Conservation (phyloP, 1,140 invertebrate genomes). For the Megathymus violae region DNA sequence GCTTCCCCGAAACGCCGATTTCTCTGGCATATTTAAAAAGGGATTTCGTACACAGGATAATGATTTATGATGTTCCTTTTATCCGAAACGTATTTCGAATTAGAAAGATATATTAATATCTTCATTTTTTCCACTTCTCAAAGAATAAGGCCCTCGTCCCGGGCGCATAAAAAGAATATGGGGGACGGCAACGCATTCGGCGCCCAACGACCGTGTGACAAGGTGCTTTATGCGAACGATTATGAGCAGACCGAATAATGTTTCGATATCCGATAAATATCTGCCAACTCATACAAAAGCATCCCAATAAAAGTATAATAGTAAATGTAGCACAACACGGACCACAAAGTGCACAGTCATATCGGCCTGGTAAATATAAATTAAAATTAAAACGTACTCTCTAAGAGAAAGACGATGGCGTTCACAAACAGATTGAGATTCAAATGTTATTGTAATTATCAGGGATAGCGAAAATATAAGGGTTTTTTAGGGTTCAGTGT, state of each 20-base stretch:
- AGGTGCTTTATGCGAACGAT: constrained; percentile 82
- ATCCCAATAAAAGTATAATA: constrained; percentile 69
- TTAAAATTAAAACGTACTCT: constrained; percentile 64
- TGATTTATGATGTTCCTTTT: constrained; percentile 70
- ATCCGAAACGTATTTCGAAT: constrained; percentile 82
- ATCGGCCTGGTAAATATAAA: constrained; percentile 73
- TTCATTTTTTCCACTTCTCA: constrained; percentile 82
- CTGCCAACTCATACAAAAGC: constrained; percentile 71
- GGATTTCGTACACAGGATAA: constrained; percentile 56
- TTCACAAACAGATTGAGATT: constrained; percentile 61
- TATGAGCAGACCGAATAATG: constrained; percentile 81
- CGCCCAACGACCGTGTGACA: constrained; percentile 82
- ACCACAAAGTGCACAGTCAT: constrained; percentile 80
- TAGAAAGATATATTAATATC: constrained; percentile 84
- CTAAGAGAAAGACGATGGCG: constrained; percentile 50
- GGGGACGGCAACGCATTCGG: constrained; percentile 68
- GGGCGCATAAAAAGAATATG: constrained; percentile 77
- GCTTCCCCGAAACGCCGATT: constrained; percentile 61
- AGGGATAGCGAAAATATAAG: neutral
- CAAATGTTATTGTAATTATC: constrained; percentile 26
- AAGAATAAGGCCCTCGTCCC: constrained; percentile 74
- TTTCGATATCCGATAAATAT: constrained; percentile 83
- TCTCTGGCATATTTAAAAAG: constrained; percentile 62
- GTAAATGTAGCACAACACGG: constrained; percentile 76
- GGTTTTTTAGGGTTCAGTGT: no score